A percentile compares a stretch with the other conserved stretches of the same genome.
phyloP scores from a whole-genome alignment of 2,113 vertebrate genomes.

The Pelobates fuscus region DNA sequence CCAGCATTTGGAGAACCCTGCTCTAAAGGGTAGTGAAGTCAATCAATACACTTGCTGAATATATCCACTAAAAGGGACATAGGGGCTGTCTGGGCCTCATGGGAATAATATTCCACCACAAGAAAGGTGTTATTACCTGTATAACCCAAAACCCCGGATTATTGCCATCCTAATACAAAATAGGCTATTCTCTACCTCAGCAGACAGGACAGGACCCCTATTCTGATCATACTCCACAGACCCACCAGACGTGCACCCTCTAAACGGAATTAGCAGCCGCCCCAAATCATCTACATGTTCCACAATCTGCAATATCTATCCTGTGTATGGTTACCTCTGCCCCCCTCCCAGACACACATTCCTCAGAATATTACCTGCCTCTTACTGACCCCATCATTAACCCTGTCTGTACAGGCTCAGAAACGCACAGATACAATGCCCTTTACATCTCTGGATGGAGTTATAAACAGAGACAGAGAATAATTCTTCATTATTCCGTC shows the following conservation, averaged over 20 bases:
- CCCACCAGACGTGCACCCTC: slow-evolving; percentile 14
- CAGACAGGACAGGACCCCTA: slow-evolving; percentile 11
- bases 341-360: slow-evolving; percentile 36
- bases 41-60: too few species aligned
- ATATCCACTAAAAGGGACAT: too few species aligned
- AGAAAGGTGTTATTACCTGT: too few species aligned
- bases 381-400: slow-evolving; percentile 36
- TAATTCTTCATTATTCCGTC: too few species aligned
- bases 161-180: too few species aligned
- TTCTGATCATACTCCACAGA: background rate
- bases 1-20: too few species aligned
- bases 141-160: too few species aligned
- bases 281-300: slow-evolving; percentile 6
- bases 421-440: background rate
- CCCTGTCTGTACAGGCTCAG: slow-evolving; percentile 16
- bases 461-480: too few species aligned
- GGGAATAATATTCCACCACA: too few species aligned
- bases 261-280: slow-evolving; percentile 13
- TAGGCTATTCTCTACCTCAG: background rate
- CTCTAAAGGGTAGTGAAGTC: too few species aligned
- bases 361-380: slow-evolving; percentile 50
- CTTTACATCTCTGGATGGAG: background rate
- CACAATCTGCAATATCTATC: slow-evolving; percentile 40
- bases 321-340: slow-evolving; percentile 10
- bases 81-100: too few species aligned